phyloP scores from a whole-genome alignment of 2,888 invertebrate species.

The Orthosia gracilis region DNA sequence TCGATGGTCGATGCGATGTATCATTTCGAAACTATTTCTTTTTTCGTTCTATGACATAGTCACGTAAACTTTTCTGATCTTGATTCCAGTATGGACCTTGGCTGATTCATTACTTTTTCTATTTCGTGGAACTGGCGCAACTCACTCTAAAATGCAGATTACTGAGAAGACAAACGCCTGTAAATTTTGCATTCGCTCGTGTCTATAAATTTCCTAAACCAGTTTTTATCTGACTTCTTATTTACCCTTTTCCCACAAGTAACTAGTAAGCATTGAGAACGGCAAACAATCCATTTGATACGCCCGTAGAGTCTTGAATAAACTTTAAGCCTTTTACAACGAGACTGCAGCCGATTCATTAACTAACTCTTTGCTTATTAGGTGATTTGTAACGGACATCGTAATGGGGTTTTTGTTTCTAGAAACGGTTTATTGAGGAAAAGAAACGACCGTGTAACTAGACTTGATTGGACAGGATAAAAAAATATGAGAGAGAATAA shows the following conservation, averaged over 20 bases:
- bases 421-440: constrained; percentile 37
- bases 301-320: constrained; percentile 42
- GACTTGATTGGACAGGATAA: constrained; percentile 26
- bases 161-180: constrained; percentile 10
- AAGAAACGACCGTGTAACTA: constrained; percentile 41
- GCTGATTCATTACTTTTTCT: constrained; percentile 4
- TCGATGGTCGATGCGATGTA: too few relatives aligned
- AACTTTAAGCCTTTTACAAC: constrained; percentile 40
- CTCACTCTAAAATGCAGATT: constrained; percentile 24
- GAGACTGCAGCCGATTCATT: constrained; percentile 56
- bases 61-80: background rate
- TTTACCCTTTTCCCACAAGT: constrained; percentile 59
- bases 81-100: background rate
- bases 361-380: constrained; percentile 62
- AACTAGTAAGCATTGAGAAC: constrained; percentile 42
- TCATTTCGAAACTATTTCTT: background rate
- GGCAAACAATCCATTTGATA: constrained; percentile 59
- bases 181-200: constrained; percentile 29
- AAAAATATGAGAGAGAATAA: constrained; percentile 29
- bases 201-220: constrained; percentile 53
- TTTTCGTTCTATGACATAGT: background rate
- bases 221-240: constrained; percentile 53
- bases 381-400: constrained; percentile 59
- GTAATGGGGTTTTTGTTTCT: constrained; percentile 55
- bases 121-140: constrained; percentile 1